phyloP scores from a whole-genome alignment of 2,113 vertebrate species.

The Chloropsis cyanopogon region DNA sequence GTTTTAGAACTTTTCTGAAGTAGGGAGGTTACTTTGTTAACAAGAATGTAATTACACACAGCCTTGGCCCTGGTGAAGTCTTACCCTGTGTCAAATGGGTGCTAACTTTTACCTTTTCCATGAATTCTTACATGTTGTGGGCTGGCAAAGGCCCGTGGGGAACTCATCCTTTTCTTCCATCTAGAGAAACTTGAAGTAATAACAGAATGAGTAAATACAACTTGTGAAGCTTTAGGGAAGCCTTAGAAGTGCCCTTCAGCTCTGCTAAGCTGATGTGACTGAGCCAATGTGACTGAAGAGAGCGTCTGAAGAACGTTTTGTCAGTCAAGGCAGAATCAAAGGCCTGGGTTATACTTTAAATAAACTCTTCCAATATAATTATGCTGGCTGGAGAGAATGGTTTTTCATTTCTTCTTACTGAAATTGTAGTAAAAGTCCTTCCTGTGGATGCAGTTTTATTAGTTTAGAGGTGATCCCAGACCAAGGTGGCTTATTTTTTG shows the following conservation, averaged over 20 bases:
- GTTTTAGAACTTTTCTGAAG: neutral
- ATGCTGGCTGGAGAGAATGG: neutral
- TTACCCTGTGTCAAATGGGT: neutral
- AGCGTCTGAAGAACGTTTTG: neutral
- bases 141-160: neutral
- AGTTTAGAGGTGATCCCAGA: neutral
- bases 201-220: neutral
- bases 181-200: neutral
- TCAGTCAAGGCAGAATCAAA: constrained; percentile 1
- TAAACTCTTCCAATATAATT: constrained; percentile 7
- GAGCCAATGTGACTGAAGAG: neutral
- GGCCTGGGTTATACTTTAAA: neutral
- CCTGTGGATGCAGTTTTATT: neutral
- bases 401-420: constrained; percentile 9
- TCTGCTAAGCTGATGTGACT: neutral
- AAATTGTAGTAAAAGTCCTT: neutral
- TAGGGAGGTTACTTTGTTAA: neutral
- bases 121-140: fast-evolving
- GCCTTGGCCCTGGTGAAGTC: neutral
- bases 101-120: neutral
- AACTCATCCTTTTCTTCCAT: neutral
- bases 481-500: neutral
- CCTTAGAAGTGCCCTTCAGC: neutral
- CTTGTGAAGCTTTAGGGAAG: neutral
- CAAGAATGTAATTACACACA: fast-evolving